A percentile compares a stretch with the other conserved stretches of the same genome.
These are phyloP conservation scores for Melospiza melodia DNA, from an alignment of 2,113 vertebrate species.

Conservation along the genomic window DNA sequence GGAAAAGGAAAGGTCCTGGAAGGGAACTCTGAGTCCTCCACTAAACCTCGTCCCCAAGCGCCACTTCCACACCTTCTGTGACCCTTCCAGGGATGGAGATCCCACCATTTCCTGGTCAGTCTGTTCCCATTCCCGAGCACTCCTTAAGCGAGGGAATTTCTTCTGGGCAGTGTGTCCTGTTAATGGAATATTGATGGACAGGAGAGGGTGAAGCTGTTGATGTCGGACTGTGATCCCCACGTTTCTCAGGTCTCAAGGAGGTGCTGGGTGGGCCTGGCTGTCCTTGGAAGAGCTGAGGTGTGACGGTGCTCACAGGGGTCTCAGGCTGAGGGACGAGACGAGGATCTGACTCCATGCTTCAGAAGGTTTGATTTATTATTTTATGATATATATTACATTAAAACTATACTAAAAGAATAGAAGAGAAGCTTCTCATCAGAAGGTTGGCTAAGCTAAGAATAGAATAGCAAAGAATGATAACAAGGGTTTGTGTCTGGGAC, in stretches of 20 bases:
- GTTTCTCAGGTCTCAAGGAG: accelerated
- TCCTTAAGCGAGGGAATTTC: no score
- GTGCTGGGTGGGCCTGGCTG: accelerated
- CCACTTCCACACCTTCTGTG: not conserved
- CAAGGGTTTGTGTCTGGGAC: no score
- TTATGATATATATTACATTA: no score
- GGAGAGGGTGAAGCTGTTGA: accelerated
- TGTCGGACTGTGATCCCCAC: accelerated
- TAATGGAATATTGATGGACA: accelerated
- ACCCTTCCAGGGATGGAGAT: not conserved
- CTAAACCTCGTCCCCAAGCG: not conserved
- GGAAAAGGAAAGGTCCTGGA: not conserved
- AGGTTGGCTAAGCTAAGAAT: no score
- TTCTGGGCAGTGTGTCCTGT: accelerated
- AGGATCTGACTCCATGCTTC: no score
- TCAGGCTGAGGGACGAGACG: no score
- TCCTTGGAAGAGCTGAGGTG: accelerated
- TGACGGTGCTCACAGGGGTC: no score
- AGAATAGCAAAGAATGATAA: no score
- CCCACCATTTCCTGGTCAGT: not conserved
- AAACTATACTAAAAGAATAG: no score
- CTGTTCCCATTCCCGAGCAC: not conserved
- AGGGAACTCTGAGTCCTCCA: not conserved
- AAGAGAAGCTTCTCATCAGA: no score
- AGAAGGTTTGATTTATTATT: no score